Base-by-base conservation (phyloP, 2,888 invertebrate species). In the Coremacera marginata region DNA sequence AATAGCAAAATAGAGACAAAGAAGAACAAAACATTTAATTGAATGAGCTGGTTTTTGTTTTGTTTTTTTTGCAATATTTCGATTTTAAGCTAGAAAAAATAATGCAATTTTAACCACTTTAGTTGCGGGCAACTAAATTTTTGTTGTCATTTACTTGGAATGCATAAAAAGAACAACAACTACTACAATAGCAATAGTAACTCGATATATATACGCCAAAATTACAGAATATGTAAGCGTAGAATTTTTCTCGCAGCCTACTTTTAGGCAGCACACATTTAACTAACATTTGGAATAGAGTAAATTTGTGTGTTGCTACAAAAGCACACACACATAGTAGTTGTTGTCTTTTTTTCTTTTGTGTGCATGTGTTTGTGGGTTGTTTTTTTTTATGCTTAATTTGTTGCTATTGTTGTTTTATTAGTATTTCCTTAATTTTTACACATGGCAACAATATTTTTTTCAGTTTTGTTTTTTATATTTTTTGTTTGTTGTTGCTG, bases 201-300 rank as follows among this genome's bases (percentile, higher is more conserved):
- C 70, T 31, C 44, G 52, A 22, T 16, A 57, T 71, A 25, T 44
- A 25, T 72, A 80, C 79, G 78, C 52, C 73, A 37, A 65, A 65
- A 22, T 60, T 25, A 25, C 57, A 60, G 25, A 1, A 60, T 60
- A 22, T 55, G 55, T n/a, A 55, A 22, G 22, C n/a, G 19, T n/a
- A 55, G 19, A 37, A 49, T 67, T 67, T 44, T 44, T 67, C n/a
- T n/a, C n/a, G 76, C 75, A 80, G 86, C 80, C 79, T 81, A 83
- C 79, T 82, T 84, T 85, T 83, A 83, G 78, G 77, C 76, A 55
- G 34, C 51, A 22, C 71, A 37, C 34, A 68, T 75, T 55, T 8
- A 44, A n/a, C 65, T 34, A 19, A 19, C n/a, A 34, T 34, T 70
- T 44, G 44, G 11, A 44, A 44, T 44, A 44, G 22, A 65, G 19